phyloP scores from a whole-genome alignment of 2,888 invertebrate genomes.

The Sinhomidia bicolor region DNA sequence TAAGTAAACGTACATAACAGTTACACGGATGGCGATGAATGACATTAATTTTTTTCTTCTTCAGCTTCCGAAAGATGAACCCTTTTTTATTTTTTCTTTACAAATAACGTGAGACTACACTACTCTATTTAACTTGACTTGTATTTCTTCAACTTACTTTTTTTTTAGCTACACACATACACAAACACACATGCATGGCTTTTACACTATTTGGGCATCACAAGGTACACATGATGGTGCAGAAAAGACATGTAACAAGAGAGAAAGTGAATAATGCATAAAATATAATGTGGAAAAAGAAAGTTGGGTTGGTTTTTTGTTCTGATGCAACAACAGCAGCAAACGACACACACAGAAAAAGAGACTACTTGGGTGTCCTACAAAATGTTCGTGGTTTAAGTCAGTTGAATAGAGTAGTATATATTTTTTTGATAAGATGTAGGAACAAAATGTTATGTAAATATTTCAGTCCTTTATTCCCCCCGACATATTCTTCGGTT shows the following conservation, averaged over 20 bases:
- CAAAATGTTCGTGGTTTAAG: not conserved
- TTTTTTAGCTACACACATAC: not conserved
- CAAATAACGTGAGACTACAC: too few relatives aligned
- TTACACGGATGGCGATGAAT: too few relatives aligned
- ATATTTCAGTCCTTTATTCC: constrained; percentile 5
- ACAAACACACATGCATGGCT: not conserved
- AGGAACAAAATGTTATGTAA: not conserved
- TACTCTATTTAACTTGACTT: not conserved
- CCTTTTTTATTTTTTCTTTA: too few relatives aligned
- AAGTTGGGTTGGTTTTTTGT: not conserved
- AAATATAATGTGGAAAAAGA: not conserved
- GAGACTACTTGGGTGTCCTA: not conserved
- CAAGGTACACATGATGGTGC: not conserved
- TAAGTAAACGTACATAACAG: too few relatives aligned
- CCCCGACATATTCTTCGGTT: not conserved
- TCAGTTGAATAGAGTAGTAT: too few relatives aligned
- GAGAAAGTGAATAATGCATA: constrained; percentile 10
- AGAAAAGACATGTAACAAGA: not conserved
- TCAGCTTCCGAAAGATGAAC: too few relatives aligned
- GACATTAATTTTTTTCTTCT: too few relatives aligned
- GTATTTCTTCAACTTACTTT: not conserved
- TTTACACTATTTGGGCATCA: not conserved
- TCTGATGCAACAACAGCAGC: too few relatives aligned
- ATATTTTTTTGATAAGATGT: not conserved
- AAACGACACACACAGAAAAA: too few relatives aligned